Percentiles rank a stretch among this genome's conserved stretches.
Conservation (phyloP, 37 sponge, comb jelly and placozoan species). For the Crambe crambe region DNA sequence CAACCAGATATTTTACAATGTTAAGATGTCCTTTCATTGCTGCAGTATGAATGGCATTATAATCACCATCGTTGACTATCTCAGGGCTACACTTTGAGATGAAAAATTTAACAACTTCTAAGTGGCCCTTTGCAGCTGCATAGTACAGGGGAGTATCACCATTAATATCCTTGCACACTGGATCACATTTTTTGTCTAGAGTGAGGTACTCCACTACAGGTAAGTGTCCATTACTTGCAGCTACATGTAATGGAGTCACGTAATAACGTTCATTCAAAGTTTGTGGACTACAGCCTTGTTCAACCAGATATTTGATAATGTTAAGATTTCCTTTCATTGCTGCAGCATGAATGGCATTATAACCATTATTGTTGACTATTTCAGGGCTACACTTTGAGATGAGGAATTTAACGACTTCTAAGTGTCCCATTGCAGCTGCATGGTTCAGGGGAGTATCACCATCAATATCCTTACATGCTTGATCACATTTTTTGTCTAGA, state of each 20-base stretch:
- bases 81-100: conserved; percentile 6
- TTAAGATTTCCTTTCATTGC: conserved; percentile 25
- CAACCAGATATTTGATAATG: conserved; percentile 3
- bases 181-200: too few relatives aligned
- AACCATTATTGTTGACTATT: not conserved
- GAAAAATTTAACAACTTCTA: conserved; percentile 10
- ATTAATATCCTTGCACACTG: too few relatives aligned
- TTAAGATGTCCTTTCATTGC: conserved; percentile 25
- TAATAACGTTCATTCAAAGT: not conserved
- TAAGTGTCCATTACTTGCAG: too few relatives aligned
- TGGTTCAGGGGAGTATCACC: conserved; percentile 2
- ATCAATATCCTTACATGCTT: not conserved
- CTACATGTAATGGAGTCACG: conserved; percentile 36
- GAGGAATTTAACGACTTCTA: conserved; percentile 10
- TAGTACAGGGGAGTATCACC: too few relatives aligned
- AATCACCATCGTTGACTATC: not conserved
- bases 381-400: not conserved
- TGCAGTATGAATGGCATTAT: conserved; percentile 31
- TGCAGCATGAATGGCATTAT: conserved; percentile 29
- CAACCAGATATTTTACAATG: conserved; percentile 13
- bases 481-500: not conserved
- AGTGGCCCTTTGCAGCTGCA: not conserved
- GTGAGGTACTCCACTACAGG: too few relatives aligned
- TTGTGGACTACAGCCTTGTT: not conserved
- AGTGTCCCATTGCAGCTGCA: conserved; percentile 7